Percentiles rank a stretch among this genome's conserved stretches.
phyloP scores from a whole-genome alignment of 2,888 invertebrate species.

The Argyresthia goedartella region DNA sequence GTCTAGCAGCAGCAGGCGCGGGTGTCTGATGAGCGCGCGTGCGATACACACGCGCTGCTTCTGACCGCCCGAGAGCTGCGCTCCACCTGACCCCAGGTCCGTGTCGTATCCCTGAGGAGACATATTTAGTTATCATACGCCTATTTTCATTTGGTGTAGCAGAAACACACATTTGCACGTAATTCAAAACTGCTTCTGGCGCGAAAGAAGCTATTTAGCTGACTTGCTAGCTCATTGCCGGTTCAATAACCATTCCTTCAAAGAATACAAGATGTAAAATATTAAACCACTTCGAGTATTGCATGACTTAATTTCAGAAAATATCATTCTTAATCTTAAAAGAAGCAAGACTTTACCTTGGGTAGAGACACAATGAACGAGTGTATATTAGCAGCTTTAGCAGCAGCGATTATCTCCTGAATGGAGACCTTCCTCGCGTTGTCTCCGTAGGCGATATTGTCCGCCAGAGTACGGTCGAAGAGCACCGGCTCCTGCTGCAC shows the following conservation, averaged over 20 bases:
- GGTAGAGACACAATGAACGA: conserved; percentile 80
- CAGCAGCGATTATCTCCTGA: conserved; percentile 81
- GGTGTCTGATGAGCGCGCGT: conserved; percentile 76
- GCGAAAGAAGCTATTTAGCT: too few relatives aligned
- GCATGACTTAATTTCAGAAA: too few relatives aligned
- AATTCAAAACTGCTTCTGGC: too few relatives aligned
- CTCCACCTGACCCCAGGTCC: conserved; percentile 75
- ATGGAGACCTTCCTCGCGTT: conserved; percentile 76
- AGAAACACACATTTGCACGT: too few relatives aligned
- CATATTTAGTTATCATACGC: not conserved
- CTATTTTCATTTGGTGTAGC: too few relatives aligned
- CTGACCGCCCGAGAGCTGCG: conserved; percentile 79
- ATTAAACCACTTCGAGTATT: too few relatives aligned
- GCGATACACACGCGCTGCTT: conserved; percentile 83
- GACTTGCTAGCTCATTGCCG: too few relatives aligned
- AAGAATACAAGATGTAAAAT: too few relatives aligned
- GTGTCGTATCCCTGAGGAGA: conserved; percentile 77
- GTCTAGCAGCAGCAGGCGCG: conserved; percentile 75
- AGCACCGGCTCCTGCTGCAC: conserved; percentile 89
- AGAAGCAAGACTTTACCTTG: conserved; percentile 38
- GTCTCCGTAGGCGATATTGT: conserved; percentile 91
- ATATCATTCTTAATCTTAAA: too few relatives aligned
- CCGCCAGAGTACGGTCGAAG: conserved; percentile 84
- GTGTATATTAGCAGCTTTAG: conserved; percentile 85
- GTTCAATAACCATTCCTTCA: too few relatives aligned